Base-by-base conservation (phyloP, 2,888 invertebrate species). In the Perizoma affinitatum region DNA sequence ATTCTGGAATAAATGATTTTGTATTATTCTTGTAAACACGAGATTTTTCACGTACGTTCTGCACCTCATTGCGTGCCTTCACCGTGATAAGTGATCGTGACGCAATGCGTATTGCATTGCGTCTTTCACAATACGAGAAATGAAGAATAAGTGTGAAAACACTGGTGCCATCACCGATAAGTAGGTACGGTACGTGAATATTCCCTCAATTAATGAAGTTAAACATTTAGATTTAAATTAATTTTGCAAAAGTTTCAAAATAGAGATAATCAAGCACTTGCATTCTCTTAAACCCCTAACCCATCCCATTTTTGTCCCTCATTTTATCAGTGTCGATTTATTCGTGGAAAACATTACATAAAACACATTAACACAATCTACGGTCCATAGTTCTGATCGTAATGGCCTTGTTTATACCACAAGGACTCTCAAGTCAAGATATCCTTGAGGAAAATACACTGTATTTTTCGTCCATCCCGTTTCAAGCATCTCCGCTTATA, bases 331-430 rank as follows among this genome's bases (percentile, higher is more conserved):
- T 69, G 72, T 70, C 76, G 72, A 75, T 80, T 82, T 83, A 79
- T 83, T 80, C 74, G 70, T 70, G 63, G 71, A 74, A 67, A 78
- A 74, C 75, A 74, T 80, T 77, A 79, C 78, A 73, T 77, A 75
- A 74, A 79, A 72, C 71, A 77, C 85, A 86, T 87, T 86, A 86
- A 80, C 82, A 75, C 82, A 79, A 88, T 86, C 83, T 86, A 84
- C 78, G 82, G 75, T 78, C 83, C 73, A 77, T 87, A 85, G 85
- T 84, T 87, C 79, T 87, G 83, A 85, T 87, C 80, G 83, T 88
- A 86, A 88, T 83, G 83, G 83, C 67, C 80, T 86, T 88, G 88
- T 88, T 88, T 88, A 87, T 88, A 84, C 76, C 71, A 71, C 66
- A 66, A 80, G 79, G 79, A 72, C 83, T 80, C 78, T 82, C 73